Percentiles rank a stretch among this genome's conserved stretches.
phyloP scores from a whole-genome alignment of 2,888 invertebrate species.

The Poecilobothrus nobilitatus region DNA sequence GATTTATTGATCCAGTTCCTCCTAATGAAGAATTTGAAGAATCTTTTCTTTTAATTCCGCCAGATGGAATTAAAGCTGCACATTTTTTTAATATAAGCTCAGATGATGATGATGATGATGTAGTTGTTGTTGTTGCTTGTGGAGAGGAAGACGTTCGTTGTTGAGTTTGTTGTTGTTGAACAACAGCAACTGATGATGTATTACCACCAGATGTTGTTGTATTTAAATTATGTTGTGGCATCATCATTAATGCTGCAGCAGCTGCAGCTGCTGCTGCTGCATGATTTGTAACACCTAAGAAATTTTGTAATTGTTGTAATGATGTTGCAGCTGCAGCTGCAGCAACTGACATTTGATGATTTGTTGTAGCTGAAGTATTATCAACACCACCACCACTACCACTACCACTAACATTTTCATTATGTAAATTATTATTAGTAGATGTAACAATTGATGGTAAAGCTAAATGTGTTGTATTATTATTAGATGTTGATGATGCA shows the following conservation, averaged over 20 bases:
- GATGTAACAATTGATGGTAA: slow-evolving; percentile 13
- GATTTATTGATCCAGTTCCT: background rate
- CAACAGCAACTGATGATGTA: slow-evolving; percentile 18
- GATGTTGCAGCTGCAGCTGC: slow-evolving; percentile 32
- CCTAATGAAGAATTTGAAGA: background rate
- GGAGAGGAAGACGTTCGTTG: slow-evolving; percentile 11
- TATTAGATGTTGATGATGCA: slow-evolving; percentile 15
- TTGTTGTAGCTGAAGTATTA: slow-evolving; percentile 23
- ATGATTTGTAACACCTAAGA: slow-evolving; percentile 33
- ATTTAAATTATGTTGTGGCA: background rate
- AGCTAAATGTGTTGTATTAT: background rate
- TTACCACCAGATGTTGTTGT: slow-evolving; percentile 28
- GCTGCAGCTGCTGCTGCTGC: slow-evolving; percentile 14
- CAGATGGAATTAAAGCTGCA: slow-evolving; percentile 11
- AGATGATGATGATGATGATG: slow-evolving; percentile 10
- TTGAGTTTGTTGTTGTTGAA: slow-evolving; percentile 9
- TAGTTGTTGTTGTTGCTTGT: slow-evolving; percentile 18
- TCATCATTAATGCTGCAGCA: slow-evolving; percentile 12
- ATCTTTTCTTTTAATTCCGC: slow-evolving; percentile 8
- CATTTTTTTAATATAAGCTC: background rate
- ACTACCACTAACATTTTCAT: slow-evolving; percentile 15
- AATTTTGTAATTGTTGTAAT: slow-evolving; percentile 39
- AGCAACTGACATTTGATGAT: slow-evolving; percentile 32
- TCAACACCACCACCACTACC: slow-evolving; percentile 30
- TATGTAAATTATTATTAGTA: slow-evolving; percentile 19